Evolutionary conservation across 2,797 vertebrate species (phyloP).

Genomic region (Orientallactaga sibirica): DNA sequence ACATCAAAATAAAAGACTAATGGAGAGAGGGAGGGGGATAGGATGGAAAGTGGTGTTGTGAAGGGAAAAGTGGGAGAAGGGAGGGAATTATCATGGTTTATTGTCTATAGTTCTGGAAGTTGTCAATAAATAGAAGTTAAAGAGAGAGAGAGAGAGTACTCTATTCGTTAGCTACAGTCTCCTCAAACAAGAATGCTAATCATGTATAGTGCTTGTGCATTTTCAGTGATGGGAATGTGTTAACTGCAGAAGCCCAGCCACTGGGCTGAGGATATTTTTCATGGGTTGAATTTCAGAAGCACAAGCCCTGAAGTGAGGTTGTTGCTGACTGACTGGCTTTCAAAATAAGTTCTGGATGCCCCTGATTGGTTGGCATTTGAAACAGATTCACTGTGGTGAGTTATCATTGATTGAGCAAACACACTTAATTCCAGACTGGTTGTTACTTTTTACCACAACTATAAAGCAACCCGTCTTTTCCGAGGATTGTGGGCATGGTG

Average conservation of each 20-base stretch:
- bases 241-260: neutral
- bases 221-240: neutral
- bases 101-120: too few relatives aligned
- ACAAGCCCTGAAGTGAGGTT: neutral
- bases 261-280: neutral
- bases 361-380: neutral
- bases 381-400: conserved; percentile 8
- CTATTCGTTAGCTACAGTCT: neutral
- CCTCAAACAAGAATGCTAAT: neutral
- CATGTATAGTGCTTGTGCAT: neutral
- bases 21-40: too few relatives aligned
- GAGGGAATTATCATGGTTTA: too few relatives aligned
- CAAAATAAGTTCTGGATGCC: neutral
- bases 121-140: too few relatives aligned
- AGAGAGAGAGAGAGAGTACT: neutral
- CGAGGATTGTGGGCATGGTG: neutral
- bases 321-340: neutral
- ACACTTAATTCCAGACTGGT: conserved; percentile 60
- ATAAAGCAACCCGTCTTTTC: conserved; percentile 46
- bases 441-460: conserved; percentile 60
- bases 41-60: too few relatives aligned
- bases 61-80: too few relatives aligned
- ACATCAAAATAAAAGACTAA: too few relatives aligned
- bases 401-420: conserved; percentile 38
- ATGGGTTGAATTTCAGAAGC: neutral